phyloP scores from a whole-genome alignment of 2,113 vertebrate species.

The Amphilophus citrinellus region DNA sequence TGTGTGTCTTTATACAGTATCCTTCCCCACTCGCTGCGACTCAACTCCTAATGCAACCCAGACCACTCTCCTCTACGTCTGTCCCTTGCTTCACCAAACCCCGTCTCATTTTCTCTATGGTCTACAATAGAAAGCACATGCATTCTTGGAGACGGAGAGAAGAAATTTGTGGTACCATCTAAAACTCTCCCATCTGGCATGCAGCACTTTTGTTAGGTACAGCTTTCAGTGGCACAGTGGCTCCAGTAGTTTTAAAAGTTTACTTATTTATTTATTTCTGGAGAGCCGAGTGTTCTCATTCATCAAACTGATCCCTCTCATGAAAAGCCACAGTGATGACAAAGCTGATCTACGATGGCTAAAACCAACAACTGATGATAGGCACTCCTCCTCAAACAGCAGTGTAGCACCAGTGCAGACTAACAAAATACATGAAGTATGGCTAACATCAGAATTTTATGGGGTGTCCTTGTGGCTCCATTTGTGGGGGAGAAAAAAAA shows the following conservation, averaged over 20 bases:
- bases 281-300: slow-evolving; percentile 5
- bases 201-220: slow-evolving; percentile 48
- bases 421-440: slow-evolving; percentile 17
- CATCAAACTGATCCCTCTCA: slow-evolving; percentile 18
- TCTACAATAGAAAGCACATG: slow-evolving; percentile 80
- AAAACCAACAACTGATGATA: slow-evolving; percentile 11
- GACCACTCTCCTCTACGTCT: slow-evolving; percentile 54
- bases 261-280: slow-evolving; percentile 13
- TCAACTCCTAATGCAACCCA: slow-evolving; percentile 74
- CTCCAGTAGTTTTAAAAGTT: slow-evolving; percentile 36
- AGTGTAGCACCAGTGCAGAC: background rate
- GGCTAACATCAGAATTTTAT: slow-evolving; percentile 26
- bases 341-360: slow-evolving; percentile 29
- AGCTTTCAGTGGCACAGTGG: slow-evolving; percentile 43
- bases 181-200: slow-evolving; percentile 75
- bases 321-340: slow-evolving; percentile 34
- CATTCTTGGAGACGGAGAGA: slow-evolving; percentile 54
- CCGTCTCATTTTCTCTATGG: slow-evolving; percentile 68
- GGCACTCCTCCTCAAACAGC: slow-evolving; percentile 11
- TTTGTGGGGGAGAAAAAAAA: slow-evolving; percentile 8
- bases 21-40: slow-evolving; percentile 37
- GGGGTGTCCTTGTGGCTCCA: background rate
- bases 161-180: slow-evolving; percentile 70
- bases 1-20: slow-evolving; percentile 46
- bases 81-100: slow-evolving; percentile 51